phyloP scores from a whole-genome alignment of 2,797 vertebrate genomes.

The Benthosema pterotum region DNA sequence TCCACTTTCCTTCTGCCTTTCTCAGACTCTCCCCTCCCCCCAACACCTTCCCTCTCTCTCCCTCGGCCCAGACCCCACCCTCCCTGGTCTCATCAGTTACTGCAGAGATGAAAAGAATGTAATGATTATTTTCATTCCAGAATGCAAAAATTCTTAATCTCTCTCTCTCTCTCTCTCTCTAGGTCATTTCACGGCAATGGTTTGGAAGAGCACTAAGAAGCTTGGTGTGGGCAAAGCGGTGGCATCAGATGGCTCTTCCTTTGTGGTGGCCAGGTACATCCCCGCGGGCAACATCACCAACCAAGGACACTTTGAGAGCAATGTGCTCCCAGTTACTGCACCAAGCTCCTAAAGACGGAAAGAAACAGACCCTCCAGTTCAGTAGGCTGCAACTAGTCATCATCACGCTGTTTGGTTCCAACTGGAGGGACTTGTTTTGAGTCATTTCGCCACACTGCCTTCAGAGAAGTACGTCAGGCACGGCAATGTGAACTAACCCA shows the following conservation, averaged over 20 bases:
- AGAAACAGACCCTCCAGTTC: conserved; percentile 17
- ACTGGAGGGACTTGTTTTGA: not conserved
- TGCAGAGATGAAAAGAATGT: no score
- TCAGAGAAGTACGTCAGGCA: no score
- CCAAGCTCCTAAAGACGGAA: conserved; percentile 35
- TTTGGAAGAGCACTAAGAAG: conserved; percentile 92
- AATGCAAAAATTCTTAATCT: not conserved
- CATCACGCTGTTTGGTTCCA: not conserved
- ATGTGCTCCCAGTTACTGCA: conserved; percentile 85
- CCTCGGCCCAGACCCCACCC: no score
- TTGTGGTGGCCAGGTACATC: conserved; percentile 96
- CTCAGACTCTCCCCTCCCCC: not conserved
- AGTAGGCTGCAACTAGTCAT: not conserved
- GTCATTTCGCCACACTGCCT: no score
- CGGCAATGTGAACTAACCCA: no score
- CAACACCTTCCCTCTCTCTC: no score
- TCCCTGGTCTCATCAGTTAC: no score
- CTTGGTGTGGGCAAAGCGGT: conserved; percentile 93
- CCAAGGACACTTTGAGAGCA: conserved; percentile 93
- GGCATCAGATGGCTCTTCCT: conserved; percentile 92
- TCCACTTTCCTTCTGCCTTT: not conserved
- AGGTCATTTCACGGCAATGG: conserved; percentile 99
- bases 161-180: not conserved
- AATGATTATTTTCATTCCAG: no score
- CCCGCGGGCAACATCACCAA: conserved; percentile 96